Evolutionary conservation across 2,113 vertebrate species (phyloP).

Genomic region (Bostrychus sinensis): DNA sequence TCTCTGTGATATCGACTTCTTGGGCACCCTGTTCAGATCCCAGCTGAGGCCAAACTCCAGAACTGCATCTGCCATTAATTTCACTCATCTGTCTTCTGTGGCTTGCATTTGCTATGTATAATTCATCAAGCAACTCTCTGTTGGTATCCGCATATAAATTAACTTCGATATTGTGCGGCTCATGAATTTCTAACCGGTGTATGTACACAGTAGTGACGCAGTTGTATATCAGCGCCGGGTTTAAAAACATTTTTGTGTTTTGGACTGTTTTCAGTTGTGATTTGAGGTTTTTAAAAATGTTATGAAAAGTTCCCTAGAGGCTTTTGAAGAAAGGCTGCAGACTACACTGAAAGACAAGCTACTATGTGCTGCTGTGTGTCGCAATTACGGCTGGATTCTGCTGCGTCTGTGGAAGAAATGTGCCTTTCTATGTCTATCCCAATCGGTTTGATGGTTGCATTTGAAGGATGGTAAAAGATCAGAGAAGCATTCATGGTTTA

Average conservation of each 20-base stretch:
- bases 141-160: conserved; percentile 71
- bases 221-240: conserved; percentile 33
- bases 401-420: conserved; percentile 26
- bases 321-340: conserved; percentile 30
- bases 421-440: conserved; percentile 9
- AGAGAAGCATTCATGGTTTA: conserved; percentile 31
- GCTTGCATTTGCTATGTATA: conserved; percentile 68
- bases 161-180: conserved; percentile 66
- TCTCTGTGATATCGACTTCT: conserved; percentile 37
- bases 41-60: conserved; percentile 28
- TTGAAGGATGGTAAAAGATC: conserved; percentile 23
- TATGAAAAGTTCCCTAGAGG: conserved; percentile 7
- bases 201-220: conserved; percentile 50
- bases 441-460: conserved; percentile 8
- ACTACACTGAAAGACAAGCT: not conserved
- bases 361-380: conserved; percentile 18
- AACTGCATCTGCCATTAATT: conserved; percentile 59
- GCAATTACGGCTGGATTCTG: conserved; percentile 40
- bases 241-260: conserved; percentile 37
- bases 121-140: conserved; percentile 70
- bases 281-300: conserved; percentile 22
- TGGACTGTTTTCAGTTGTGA: conserved; percentile 33
- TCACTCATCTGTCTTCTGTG: conserved; percentile 66
- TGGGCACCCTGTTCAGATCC: conserved; percentile 22
- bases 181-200: conserved; percentile 61